A percentile compares a stretch with the other conserved stretches of the same genome.
Evolutionary conservation across 23 tunicate genomes (phyloP).

Genomic region (Styela plicata): DNA sequence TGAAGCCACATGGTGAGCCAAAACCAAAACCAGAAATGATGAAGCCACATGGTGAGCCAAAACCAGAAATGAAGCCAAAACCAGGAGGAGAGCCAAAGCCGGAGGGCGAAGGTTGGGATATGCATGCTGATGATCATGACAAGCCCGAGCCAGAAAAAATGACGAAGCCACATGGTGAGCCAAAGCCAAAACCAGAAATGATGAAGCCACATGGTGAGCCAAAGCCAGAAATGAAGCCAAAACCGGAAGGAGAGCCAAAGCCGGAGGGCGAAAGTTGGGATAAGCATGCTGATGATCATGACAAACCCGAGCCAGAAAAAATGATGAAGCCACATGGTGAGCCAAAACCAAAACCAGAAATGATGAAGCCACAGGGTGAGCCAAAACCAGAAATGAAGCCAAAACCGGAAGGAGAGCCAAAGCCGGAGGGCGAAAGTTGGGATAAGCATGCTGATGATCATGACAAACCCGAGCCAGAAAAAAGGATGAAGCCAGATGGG

Average conservation of each 20-base stretch:
- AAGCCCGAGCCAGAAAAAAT: constrained; percentile 3
- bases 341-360: neutral
- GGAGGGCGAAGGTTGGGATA: neutral
- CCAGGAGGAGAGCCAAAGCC: neutral
- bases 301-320: neutral
- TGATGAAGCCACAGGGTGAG: too few relatives aligned
- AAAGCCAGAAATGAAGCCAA: neutral
- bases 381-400: neutral
- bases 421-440: neutral
- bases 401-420: neutral
- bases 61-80: neutral
- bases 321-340: neutral
- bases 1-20: neutral
- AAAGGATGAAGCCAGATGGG: neutral
- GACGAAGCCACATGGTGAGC: neutral
- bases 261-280: neutral
- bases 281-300: neutral
- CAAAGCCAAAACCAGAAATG: neutral
- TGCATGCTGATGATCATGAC: neutral
- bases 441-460: neutral
- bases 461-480: neutral
- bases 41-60: neutral
- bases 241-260: neutral
- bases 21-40: too few relatives aligned
- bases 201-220: too few relatives aligned